A percentile compares a stretch with the other conserved stretches of the same genome.
Evolutionary conservation across 2,797 vertebrate species (phyloP).

Genomic region (Crocodylus rhombifer): DNA sequence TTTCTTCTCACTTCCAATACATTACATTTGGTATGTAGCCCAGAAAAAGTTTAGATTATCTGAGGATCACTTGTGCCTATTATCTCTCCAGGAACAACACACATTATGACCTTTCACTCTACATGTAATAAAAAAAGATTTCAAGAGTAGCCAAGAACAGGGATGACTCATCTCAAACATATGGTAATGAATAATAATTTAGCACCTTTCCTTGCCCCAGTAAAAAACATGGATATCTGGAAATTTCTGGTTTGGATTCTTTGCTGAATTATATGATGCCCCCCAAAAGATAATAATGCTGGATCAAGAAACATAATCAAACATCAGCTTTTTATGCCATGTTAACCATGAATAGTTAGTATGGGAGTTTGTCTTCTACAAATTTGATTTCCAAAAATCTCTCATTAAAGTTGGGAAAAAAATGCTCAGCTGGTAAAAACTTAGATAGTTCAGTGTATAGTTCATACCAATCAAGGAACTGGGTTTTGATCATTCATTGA

Average conservation of each 20-base stretch:
- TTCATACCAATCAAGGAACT: not conserved
- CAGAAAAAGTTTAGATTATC: not conserved
- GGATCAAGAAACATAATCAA: not conserved
- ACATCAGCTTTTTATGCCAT: not conserved
- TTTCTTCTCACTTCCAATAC: conserved; percentile 1
- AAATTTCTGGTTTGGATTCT: not conserved
- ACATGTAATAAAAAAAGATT: not conserved
- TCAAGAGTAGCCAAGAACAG: not conserved
- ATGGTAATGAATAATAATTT: not conserved
- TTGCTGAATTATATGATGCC: not conserved
- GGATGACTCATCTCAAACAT: not conserved
- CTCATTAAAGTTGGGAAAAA: not conserved
- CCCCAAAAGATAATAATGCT: not conserved
- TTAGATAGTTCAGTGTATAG: not conserved
- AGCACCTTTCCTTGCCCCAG: not conserved
- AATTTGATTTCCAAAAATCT: not conserved
- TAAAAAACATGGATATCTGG: not conserved
- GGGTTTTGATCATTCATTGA: not conserved
- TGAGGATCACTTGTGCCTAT: not conserved
- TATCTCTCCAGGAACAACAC: not conserved
- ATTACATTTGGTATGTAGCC: conserved; percentile 1
- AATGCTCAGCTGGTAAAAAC: not conserved
- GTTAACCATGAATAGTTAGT: not conserved
- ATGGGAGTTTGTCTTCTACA: not conserved
- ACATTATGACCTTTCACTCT: not conserved